phyloP scores from a whole-genome alignment of 2,888 invertebrate species.

The Monopis laevigella region DNA sequence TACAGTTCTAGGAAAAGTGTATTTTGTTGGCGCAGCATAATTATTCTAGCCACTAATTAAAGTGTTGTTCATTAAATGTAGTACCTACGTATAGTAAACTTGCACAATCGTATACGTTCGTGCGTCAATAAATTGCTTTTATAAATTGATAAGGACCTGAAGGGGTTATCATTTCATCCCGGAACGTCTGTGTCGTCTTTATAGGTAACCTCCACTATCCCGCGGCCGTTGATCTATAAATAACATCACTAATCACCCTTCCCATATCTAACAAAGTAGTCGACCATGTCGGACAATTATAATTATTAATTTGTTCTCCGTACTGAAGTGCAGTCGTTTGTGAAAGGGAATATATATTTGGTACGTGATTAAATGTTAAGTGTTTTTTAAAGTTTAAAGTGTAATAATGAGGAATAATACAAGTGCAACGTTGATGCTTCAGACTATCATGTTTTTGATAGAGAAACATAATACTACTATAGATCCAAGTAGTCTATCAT shows the following conservation, averaged over 20 bases:
- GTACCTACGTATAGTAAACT: conserved; percentile 12
- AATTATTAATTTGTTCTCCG: neutral
- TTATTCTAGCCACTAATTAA: neutral
- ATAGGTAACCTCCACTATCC: neutral
- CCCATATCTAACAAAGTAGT: neutral
- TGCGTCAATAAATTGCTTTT: conserved; percentile 62
- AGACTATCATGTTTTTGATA: conserved; percentile 60
- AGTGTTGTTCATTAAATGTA: neutral
- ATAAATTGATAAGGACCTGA: conserved; percentile 58
- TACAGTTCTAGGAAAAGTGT: no score
- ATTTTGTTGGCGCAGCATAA: neutral
- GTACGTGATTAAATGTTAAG: no score
- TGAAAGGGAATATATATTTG: no score
- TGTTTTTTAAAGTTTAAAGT: no score
- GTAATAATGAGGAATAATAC: conserved; percentile 49
- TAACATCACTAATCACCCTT: conserved; percentile 5
- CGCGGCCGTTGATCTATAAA: neutral
- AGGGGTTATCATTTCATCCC: conserved; percentile 57
- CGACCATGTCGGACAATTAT: conserved; percentile 2
- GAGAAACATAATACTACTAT: conserved; percentile 51
- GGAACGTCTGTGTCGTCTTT: conserved; percentile 49
- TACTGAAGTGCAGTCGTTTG: conserved; percentile 4
- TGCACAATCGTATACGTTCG: conserved; percentile 41
- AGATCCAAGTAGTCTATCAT: conserved; percentile 44
- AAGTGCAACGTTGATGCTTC: conserved; percentile 59